Evolutionary conservation across 1,140 invertebrate species (phyloP).

Genomic region (Ceratosolen solmsi): DNA sequence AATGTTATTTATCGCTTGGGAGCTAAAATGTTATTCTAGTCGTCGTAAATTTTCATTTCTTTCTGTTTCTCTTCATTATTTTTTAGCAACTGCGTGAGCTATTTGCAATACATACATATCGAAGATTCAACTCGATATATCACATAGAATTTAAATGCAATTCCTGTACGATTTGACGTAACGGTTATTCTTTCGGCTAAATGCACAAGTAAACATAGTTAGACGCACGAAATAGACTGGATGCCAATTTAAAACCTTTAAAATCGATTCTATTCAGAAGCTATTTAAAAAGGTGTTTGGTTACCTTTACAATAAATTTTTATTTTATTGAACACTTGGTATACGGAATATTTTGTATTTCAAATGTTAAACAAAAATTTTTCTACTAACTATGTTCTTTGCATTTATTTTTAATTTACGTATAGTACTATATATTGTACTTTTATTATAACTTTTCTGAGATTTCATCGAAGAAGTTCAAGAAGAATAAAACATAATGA

Average conservation of each 20-base stretch:
- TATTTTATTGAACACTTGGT: too few relatives aligned
- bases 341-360: too few relatives aligned
- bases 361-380: too few relatives aligned
- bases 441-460: too few relatives aligned
- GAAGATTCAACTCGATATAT: neutral
- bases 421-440: too few relatives aligned
- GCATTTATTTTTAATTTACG: too few relatives aligned
- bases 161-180: neutral
- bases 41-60: neutral
- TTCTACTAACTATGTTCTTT: too few relatives aligned
- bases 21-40: neutral
- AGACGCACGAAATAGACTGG: neutral
- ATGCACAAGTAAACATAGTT: neutral
- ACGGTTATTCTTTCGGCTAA: neutral
- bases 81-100: neutral
- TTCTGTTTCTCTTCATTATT: neutral
- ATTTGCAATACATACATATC: neutral
- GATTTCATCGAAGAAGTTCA: too few relatives aligned
- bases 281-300: too few relatives aligned
- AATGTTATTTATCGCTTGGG: neutral
- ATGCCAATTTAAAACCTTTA: neutral
- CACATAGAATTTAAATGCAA: neutral
- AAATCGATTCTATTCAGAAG: too few relatives aligned
- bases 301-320: too few relatives aligned
- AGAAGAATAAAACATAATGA: too few relatives aligned